phyloP scores from a whole-genome alignment of 1,140 invertebrate species.

The Aporrectodea caliginosa region DNA sequence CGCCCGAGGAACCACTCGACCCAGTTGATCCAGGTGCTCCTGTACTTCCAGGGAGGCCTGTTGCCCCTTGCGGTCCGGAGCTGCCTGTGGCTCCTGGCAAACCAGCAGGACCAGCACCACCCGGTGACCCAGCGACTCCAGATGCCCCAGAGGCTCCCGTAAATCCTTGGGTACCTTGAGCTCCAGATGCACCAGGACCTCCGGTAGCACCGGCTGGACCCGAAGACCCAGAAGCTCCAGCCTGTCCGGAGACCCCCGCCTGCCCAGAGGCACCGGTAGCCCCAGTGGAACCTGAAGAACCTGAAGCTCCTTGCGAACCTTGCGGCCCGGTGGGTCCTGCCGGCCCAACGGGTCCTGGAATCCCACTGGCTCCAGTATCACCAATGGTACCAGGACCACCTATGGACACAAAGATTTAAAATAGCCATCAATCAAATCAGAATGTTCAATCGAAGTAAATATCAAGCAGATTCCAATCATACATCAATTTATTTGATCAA shows the following conservation, averaged over 20 bases:
- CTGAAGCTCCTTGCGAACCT: neutral
- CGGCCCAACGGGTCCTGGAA: neutral
- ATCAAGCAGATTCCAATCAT: too few relatives aligned
- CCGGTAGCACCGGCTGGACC: conserved; percentile 9
- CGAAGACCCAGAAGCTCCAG: neutral
- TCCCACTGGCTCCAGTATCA: conserved; percentile 15
- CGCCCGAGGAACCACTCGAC: neutral
- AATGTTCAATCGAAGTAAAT: too few relatives aligned
- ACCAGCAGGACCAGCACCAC: neutral
- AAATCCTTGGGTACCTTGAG: neutral
- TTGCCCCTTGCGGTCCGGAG: neutral
- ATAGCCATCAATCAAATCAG: too few relatives aligned
- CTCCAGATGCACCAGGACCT: neutral
- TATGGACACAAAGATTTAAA: too few relatives aligned
- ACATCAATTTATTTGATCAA: too few relatives aligned
- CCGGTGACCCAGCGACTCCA: too few relatives aligned
- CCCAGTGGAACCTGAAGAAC: neutral
- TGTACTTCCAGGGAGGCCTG: neutral
- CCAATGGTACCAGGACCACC: neutral
- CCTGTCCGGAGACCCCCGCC: neutral
- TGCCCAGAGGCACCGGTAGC: neutral
- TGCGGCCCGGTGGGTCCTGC: too few relatives aligned
- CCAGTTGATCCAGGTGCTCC: neutral
- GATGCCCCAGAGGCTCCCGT: too few relatives aligned
- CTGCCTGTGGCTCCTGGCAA: neutral